phyloP scores from a whole-genome alignment of 1,140 invertebrate genomes.

The Armadillidium nasatum region DNA sequence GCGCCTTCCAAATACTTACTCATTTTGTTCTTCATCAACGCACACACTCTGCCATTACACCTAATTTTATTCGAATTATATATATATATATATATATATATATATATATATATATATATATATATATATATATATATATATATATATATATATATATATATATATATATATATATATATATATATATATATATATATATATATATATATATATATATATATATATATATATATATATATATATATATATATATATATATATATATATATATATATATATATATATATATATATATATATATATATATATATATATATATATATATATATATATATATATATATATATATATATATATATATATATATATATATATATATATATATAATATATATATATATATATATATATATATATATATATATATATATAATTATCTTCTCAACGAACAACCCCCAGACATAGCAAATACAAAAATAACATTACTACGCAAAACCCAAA shows the following conservation, averaged over 20 bases:
- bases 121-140: conserved; percentile 16
- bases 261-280: background rate
- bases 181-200: conserved; percentile 9
- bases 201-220: conserved; percentile 16
- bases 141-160: conserved; percentile 18
- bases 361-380: too few species aligned
- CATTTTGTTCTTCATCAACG: too few species aligned
- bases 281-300: conserved; percentile 16
- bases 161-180: conserved; percentile 9
- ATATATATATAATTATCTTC: conserved; percentile 18
- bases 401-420: conserved; percentile 16
- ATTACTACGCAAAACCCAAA: too few species aligned
- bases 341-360: conserved; percentile 7
- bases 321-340: conserved; percentile 16
- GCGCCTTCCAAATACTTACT: too few species aligned
- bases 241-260: conserved; percentile 18
- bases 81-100: conserved; percentile 4
- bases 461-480: too few species aligned
- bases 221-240: conserved; percentile 18
- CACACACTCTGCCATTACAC: too few species aligned
- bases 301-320: background rate
- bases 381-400: conserved; percentile 8
- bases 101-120: conserved; percentile 18
- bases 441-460: too few species aligned
- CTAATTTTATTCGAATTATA: background rate